These are phyloP conservation scores for Trachelus stipa DNA, from an alignment of 2,888 invertebrate genomes.

Conservation along the genomic window DNA sequence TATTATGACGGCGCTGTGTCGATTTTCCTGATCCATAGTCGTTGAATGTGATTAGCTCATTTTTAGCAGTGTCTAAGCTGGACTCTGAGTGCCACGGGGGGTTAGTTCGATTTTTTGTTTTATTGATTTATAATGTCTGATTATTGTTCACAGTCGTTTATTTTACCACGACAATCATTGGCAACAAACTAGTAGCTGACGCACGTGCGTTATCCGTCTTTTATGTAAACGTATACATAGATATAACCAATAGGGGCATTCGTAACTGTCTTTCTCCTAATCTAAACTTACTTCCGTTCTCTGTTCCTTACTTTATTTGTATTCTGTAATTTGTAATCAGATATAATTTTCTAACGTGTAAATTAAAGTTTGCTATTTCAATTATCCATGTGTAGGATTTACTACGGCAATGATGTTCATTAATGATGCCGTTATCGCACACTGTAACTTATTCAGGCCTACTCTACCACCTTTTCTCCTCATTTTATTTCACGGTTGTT, in stretches of 20 bases:
- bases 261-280: too few relatives aligned
- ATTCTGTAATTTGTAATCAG: neutral
- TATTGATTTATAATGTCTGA: neutral
- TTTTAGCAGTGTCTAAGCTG: neutral
- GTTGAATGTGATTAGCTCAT: neutral
- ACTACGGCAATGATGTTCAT: too few relatives aligned
- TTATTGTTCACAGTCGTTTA: neutral
- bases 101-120: neutral
- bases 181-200: too few relatives aligned
- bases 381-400: neutral
- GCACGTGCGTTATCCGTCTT: too few relatives aligned
- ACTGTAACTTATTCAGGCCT: neutral
- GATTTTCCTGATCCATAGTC: neutral
- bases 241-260: too few relatives aligned
- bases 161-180: too few relatives aligned
- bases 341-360: neutral
- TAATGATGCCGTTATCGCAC: neutral
- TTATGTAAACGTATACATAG: too few relatives aligned
- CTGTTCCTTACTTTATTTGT: neutral
- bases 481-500: neutral
- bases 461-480: neutral
- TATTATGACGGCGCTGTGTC: neutral
- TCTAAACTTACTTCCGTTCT: neutral
- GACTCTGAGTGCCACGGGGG: neutral
- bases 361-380: neutral